phyloP scores from a whole-genome alignment of 2,888 invertebrate species.

The Drosophila macrospina region DNA sequence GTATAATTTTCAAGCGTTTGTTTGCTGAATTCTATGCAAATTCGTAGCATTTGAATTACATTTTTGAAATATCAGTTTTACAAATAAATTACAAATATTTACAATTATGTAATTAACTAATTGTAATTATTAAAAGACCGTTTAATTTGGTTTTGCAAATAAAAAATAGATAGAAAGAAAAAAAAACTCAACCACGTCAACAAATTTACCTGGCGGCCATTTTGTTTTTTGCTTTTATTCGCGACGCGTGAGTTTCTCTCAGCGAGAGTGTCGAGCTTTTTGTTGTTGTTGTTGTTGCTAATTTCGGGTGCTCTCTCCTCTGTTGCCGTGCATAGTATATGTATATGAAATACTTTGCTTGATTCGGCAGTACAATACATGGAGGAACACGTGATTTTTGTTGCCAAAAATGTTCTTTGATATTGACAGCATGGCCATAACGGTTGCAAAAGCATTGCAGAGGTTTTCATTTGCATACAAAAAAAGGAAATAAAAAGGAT shows the following conservation, averaged over 20 bases:
- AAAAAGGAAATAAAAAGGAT: not conserved
- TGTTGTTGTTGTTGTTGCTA: constrained; percentile 55
- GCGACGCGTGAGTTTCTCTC: constrained; percentile 54
- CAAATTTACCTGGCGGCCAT: constrained; percentile 66
- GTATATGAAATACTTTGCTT: not conserved
- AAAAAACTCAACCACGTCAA: constrained; percentile 55
- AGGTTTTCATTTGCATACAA: not conserved
- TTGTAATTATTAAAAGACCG: not conserved
- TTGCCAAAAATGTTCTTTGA: constrained; percentile 10
- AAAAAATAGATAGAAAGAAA: not conserved
- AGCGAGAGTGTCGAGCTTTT: constrained; percentile 39
- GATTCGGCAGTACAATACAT: not conserved
- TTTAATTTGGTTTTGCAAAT: constrained; percentile 8
- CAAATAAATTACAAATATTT: not conserved
- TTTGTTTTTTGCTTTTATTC: constrained; percentile 59
- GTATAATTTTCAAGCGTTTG: constrained; percentile 14
- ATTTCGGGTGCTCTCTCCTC: constrained; percentile 53
- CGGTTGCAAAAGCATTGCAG: not conserved
- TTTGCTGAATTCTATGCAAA: not conserved
- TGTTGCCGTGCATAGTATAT: constrained; percentile 12
- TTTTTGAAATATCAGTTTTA: not conserved
- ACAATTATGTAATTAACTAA: not conserved
- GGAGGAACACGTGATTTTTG: constrained; percentile 28
- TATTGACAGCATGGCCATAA: not conserved
- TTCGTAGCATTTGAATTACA: not conserved